Base-by-base conservation (phyloP, 2,888 invertebrate species). In the Corbicula japonica region DNA sequence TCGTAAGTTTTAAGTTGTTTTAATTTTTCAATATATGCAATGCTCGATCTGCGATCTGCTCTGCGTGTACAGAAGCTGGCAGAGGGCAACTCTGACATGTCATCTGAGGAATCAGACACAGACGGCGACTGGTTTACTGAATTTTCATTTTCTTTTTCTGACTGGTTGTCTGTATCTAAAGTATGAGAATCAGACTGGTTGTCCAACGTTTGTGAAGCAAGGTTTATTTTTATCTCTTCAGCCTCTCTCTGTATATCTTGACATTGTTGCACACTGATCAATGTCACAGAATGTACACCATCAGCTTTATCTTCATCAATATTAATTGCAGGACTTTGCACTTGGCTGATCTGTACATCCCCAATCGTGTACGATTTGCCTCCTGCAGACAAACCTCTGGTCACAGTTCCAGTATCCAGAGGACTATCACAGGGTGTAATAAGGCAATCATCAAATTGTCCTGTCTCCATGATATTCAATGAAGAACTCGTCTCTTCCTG, bases 31-130 rank as follows among this genome's bases (percentile, higher is more conserved):
- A 62, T 38, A 30, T 52, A 48, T 52, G 54, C 10, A 46, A 35
- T 23, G 34, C 48, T 23, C n/a, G 69, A 56, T 48, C 34, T 69
- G 28, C 52, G 28, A 3, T 23, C 52, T 1, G 32, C 21, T 41
- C 30, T 26, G 18, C 50, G 15, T 18, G 30, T 32, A 44, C 65
- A 65, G 34, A 71, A 71, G 23, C 65, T 76, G 26, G 70, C 61
- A 32, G 76, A 71, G 10, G 76, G 76, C 18, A 76, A 44, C 54
- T 23, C 35, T 2, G 48, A 38, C 21, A 26, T 35, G 48, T 71
- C 65, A 50, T 66, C 60, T 3, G 71, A 76, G 2, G 71, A 44
- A 60, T 50, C 50, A 50, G 70, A 60, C n/a, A 35, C 23, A 26
- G 63, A 30, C 3, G 44, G 46, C 26, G 63, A 48, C 44, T 63